phyloP scores from a whole-genome alignment of 2,888 invertebrate species.

The Eulithis testata region DNA sequence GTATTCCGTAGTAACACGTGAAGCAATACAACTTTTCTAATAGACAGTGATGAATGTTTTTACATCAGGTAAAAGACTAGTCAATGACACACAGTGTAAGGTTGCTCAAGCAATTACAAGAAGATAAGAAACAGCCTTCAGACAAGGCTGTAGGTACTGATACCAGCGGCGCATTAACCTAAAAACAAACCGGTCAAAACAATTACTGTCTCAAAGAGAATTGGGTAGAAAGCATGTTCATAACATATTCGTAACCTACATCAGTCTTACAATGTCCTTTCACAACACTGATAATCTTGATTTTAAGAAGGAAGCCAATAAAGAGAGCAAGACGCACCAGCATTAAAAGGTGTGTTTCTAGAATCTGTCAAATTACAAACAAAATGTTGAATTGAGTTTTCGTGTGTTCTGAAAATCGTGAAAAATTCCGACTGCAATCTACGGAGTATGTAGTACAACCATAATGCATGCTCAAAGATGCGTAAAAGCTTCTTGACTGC shows the following conservation, averaged over 20 bases:
- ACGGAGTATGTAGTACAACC: background rate
- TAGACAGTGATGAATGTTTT: too few species aligned
- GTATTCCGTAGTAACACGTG: too few species aligned
- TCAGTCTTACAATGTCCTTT: background rate
- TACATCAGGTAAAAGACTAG: background rate
- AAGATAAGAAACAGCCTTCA: constrained; percentile 52
- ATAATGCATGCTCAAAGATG: background rate
- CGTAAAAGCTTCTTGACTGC: background rate
- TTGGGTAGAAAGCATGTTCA: background rate
- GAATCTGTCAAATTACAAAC: too few species aligned
- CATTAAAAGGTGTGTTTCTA: too few species aligned
- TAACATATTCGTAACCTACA: background rate
- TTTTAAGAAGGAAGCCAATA: too few species aligned
- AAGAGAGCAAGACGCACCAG: too few species aligned
- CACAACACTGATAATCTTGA: background rate
- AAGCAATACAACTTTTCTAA: too few species aligned
- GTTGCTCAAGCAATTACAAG: constrained; percentile 44
- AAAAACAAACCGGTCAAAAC: constrained; percentile 50
- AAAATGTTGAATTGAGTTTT: too few species aligned
- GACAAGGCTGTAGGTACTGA: constrained; percentile 51
- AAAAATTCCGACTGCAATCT: too few species aligned
- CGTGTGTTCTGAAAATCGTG: too few species aligned
- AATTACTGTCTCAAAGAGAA: constrained; percentile 29
- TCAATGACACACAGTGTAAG: constrained; percentile 19
- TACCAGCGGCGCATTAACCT: constrained; percentile 54